Base-by-base conservation (phyloP, 2,797 vertebrate species). In the Sylvilagus floridanus region DNA sequence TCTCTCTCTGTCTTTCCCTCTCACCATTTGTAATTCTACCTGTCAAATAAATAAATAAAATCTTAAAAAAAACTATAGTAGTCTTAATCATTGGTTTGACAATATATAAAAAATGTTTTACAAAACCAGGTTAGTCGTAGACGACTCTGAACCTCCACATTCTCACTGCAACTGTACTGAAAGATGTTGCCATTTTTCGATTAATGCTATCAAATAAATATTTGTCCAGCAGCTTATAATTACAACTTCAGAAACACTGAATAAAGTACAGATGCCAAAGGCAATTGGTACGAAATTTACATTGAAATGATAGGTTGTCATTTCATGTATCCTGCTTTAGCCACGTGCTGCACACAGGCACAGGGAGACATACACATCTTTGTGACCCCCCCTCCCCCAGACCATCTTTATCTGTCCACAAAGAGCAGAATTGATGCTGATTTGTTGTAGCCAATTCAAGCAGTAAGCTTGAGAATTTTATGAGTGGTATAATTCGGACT, bases 391-490 rank as follows among this genome's bases (percentile, higher is more conserved):
- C 47, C 76, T 73, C 35, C 65, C 1, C 8, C 84, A 73, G 37
- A 19, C 26, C 28, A 71, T 66, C 47, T 21, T 75, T 63, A 63
- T 62, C 47, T 62, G 63, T 65, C 66, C 69, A 21, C 24, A 76
- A 90, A 90, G 22, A n/a, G 17, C 65, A 92, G 76, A 94, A 73
- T 1, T 62, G 76, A 93, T 71, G 37, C 35, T 78, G 60, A 84
- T 69, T 86, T 89, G 21, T 35, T 83, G 22, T 93, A 66, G 82
- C 5, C 8, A 88, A 73, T 57, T 92, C 11, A 78, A 47, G 47
- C n/a, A 76, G 17, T 73, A 86, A 94, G 32, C 62, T 57, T 68
- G 54, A 84, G 50, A 89, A 84, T 95, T 93, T 95, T 91, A 65
- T 82, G 42, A 82, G 3, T 81, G 30, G 5, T 83, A 52, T 93